These are phyloP conservation scores for Saiga tatarica DNA, from an alignment of 2,113 vertebrate species.

Conservation along the genomic window DNA sequence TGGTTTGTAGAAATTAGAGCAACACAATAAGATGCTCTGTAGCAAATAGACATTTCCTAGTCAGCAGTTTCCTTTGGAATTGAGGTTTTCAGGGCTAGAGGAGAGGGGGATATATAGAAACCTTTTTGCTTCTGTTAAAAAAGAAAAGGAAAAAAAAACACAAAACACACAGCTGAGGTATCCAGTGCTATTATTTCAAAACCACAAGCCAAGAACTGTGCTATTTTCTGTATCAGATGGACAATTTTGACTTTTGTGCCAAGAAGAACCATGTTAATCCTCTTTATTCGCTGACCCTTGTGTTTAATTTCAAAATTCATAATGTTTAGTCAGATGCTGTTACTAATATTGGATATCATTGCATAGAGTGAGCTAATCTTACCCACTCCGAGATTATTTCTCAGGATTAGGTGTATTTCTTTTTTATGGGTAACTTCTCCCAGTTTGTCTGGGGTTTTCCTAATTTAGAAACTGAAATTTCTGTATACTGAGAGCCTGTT, in stretches of 20 bases:
- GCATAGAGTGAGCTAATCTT: slow-evolving; percentile 12
- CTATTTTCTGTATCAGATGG: slow-evolving; percentile 29
- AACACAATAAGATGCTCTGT: not conserved
- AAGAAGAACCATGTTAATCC: not conserved
- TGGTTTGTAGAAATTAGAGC: not conserved
- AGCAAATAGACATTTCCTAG: slow-evolving; percentile 26
- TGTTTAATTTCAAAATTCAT: slow-evolving; percentile 30
- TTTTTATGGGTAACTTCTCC: not conserved
- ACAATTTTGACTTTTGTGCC: slow-evolving; percentile 27
- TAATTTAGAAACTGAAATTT: slow-evolving; percentile 25
- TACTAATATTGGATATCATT: slow-evolving; percentile 36
- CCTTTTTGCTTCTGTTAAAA: not conserved
- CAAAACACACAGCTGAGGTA: not conserved
- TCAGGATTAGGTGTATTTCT: slow-evolving; percentile 11
- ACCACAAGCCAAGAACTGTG: slow-evolving; percentile 5
- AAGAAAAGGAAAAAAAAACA: not conserved
- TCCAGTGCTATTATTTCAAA: slow-evolving; percentile 25
- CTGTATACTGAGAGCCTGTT: not conserved
- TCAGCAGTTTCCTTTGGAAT: slow-evolving; percentile 27
- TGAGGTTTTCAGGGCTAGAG: not conserved
- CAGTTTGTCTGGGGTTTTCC: not conserved
- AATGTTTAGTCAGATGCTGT: slow-evolving; percentile 37
- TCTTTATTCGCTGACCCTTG: not conserved
- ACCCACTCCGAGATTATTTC: not conserved
- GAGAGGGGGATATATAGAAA: not conserved